phyloP scores from a whole-genome alignment of 2,888 invertebrate genomes.

The Auanema freiburgensis region DNA sequence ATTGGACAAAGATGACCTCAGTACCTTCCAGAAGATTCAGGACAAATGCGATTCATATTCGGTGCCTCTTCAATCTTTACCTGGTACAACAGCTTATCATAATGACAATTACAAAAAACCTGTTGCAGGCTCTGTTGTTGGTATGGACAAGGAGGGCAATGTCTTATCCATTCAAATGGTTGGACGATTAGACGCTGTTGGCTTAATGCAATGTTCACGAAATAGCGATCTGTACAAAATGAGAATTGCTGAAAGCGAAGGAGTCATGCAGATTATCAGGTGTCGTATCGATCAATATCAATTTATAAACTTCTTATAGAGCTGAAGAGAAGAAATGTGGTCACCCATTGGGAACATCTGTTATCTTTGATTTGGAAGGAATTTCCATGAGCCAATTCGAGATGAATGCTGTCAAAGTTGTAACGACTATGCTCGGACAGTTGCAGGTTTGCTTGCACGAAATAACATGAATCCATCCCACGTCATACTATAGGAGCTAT shows the following conservation, averaged over 20 bases:
- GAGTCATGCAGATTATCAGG: constrained; percentile 56
- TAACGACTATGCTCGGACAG: constrained; percentile 51
- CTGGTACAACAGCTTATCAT: constrained; percentile 23
- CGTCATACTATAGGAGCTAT: constrained; percentile 49
- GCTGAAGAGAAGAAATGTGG: constrained; percentile 43
- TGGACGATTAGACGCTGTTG: constrained; percentile 51
- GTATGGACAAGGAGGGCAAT: constrained; percentile 55
- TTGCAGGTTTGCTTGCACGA: constrained; percentile 33
- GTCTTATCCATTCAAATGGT: constrained; percentile 54
- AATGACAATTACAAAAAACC: background rate
- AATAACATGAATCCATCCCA: background rate
- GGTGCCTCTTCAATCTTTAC: constrained; percentile 42
- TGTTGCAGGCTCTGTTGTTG: constrained; percentile 46
- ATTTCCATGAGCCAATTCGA: constrained; percentile 49
- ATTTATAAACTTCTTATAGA: constrained; percentile 13
- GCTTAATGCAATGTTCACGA: constrained; percentile 44
- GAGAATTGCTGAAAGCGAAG: constrained; percentile 59
- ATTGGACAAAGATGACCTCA: constrained; percentile 45
- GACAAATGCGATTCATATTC: constrained; percentile 42
- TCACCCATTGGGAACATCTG: constrained; percentile 52
- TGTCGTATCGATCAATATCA: constrained; percentile 8
- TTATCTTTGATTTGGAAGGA: constrained; percentile 59
- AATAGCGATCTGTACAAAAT: constrained; percentile 53
- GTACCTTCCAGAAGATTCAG: constrained; percentile 46
- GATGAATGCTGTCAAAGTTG: constrained; percentile 45